Conservation (phyloP, 2,797 vertebrate species). For the Schizothorax lantsangensis region DNA sequence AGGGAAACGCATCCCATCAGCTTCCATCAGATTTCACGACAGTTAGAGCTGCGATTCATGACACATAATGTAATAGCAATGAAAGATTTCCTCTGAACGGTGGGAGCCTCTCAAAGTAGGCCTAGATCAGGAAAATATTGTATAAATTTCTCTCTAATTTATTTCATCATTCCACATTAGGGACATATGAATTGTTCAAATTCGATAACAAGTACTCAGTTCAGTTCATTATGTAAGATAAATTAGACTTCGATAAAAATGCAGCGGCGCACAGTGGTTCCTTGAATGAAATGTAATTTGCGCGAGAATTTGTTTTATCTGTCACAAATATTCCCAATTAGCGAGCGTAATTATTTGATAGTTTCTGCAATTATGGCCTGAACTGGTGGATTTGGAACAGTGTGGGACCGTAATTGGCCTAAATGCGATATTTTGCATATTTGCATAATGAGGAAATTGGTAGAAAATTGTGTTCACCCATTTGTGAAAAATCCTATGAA, state of each 20-base stretch:
- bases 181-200: slow-evolving; percentile 96
- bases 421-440: slow-evolving; percentile 99
- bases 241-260: slow-evolving; percentile 97
- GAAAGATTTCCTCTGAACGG: slow-evolving; percentile 84
- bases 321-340: slow-evolving; percentile 99
- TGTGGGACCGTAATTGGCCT: slow-evolving; percentile 99
- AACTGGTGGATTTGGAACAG: slow-evolving; percentile 98
- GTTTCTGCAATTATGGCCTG: slow-evolving; percentile 99
- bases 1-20: slow-evolving; percentile 77
- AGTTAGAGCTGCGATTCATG: slow-evolving; percentile 75
- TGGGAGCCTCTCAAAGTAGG: slow-evolving; percentile 79
- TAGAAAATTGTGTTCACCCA: slow-evolving; percentile 99
- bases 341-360: slow-evolving; percentile 99
- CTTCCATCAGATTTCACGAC: slow-evolving; percentile 77
- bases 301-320: slow-evolving; percentile 99
- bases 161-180: slow-evolving; percentile 98
- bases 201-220: slow-evolving; percentile 99
- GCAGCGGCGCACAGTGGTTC: slow-evolving; percentile 92
- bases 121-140: slow-evolving; percentile 90
- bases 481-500: slow-evolving; percentile 99
- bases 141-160: slow-evolving; percentile 93
- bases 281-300: slow-evolving; percentile 99
- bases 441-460: slow-evolving; percentile 99
- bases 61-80: slow-evolving; percentile 79
- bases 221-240: slow-evolving; percentile 99